Evolutionary conservation across 2,888 invertebrate genomes (phyloP).

Genomic region (Eremobia ochroleuca): DNA sequence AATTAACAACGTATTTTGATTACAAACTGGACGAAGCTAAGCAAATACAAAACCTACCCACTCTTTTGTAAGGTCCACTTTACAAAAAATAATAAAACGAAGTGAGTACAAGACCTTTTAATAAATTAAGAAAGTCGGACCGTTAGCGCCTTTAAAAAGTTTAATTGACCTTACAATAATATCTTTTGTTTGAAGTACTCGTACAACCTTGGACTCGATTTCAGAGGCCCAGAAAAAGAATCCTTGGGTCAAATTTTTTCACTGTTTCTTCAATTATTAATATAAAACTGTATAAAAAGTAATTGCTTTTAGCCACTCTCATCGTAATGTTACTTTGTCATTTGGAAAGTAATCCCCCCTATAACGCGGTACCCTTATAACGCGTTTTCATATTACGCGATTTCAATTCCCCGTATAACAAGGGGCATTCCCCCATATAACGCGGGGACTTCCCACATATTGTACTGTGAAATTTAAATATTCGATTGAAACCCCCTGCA

Average conservation of each 20-base stretch:
- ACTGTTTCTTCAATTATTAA: constrained; percentile 76
- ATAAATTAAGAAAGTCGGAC: constrained; percentile 67
- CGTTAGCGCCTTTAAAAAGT: constrained; percentile 78
- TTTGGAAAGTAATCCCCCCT: no score
- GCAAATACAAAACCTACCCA: constrained; percentile 12
- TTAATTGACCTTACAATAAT: constrained; percentile 84
- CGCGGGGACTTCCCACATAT: no score
- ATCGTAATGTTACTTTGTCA: constrained; percentile 19
- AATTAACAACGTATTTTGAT: not conserved
- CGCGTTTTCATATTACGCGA: no score
- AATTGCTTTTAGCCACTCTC: constrained; percentile 58
- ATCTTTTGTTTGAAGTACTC: constrained; percentile 79
- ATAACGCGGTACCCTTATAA: no score
- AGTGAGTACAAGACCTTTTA: constrained; percentile 47
- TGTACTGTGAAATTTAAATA: no score
- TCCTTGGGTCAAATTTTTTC: constrained; percentile 71
- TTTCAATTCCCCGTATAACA: no score
- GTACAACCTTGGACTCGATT: constrained; percentile 70
- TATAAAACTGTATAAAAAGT: constrained; percentile 62
- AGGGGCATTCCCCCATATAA: no score
- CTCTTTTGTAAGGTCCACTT: constrained; percentile 17
- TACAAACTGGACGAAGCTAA: constrained; percentile 11
- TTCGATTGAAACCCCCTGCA: no score
- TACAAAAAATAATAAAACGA: constrained; percentile 29
- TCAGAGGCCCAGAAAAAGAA: constrained; percentile 66